These are phyloP conservation scores for Aethina tumida DNA, from an alignment of 1,140 invertebrate species.

Conservation along the genomic window DNA sequence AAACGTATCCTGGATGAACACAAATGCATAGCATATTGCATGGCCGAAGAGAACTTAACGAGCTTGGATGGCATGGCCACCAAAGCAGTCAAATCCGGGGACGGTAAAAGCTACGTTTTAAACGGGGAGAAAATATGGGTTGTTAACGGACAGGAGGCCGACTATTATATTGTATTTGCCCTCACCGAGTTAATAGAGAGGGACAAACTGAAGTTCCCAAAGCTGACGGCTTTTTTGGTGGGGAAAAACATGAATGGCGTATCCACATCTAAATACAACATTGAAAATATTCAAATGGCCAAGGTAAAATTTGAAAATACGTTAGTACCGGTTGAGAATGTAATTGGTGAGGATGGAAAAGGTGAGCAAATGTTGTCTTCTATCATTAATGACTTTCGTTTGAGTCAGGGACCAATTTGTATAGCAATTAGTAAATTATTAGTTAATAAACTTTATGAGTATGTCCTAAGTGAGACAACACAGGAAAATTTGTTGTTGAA, in stretches of 20 bases:
- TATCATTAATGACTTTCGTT: slow-evolving; percentile 28
- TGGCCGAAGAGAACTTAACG: slow-evolving; percentile 35
- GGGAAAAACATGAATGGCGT: slow-evolving; percentile 62
- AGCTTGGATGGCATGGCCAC: slow-evolving; percentile 34
- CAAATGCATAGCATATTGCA: slow-evolving; percentile 37
- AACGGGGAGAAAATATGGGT: slow-evolving; percentile 43
- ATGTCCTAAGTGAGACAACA: slow-evolving; percentile 49
- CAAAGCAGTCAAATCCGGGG: slow-evolving; percentile 23
- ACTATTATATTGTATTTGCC: slow-evolving; percentile 44
- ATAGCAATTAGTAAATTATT: slow-evolving; percentile 38
- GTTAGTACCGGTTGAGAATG: slow-evolving; percentile 35
- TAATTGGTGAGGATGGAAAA: slow-evolving; percentile 31
- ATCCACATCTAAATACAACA: slow-evolving; percentile 38
- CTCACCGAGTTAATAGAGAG: slow-evolving; percentile 24
- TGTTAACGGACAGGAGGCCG: slow-evolving; percentile 36
- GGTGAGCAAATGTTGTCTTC: slow-evolving; percentile 26
- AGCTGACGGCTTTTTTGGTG: slow-evolving; percentile 56
- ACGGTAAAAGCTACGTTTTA: slow-evolving; percentile 36
- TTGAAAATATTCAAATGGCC: slow-evolving; percentile 10
- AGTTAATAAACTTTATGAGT: slow-evolving; percentile 41
- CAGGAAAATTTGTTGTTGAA: slow-evolving; percentile 42
- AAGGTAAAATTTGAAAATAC: slow-evolving; percentile 41
- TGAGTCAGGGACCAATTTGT: slow-evolving; percentile 32
- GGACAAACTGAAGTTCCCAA: slow-evolving; percentile 38
- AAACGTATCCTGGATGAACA: slow-evolving; percentile 38